These are phyloP conservation scores for Cyaniris semiargus DNA, from an alignment of 2,888 invertebrate species.

Conservation along the genomic window DNA sequence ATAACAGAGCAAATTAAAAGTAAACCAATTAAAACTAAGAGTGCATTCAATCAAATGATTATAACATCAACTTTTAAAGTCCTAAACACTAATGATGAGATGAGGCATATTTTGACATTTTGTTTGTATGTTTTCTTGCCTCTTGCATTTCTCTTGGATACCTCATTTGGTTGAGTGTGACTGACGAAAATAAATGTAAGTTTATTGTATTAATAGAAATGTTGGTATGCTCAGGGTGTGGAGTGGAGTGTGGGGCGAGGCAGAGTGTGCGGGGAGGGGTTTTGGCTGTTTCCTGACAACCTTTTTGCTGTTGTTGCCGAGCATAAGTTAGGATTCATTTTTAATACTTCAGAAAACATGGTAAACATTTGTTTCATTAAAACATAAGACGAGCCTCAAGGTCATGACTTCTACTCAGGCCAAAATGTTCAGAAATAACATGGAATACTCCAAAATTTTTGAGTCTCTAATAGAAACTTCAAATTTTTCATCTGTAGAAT, in stretches of 20 bases:
- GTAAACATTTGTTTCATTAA: slow-evolving; percentile 32
- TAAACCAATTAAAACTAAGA: neutral
- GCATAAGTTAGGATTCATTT: slow-evolving; percentile 78
- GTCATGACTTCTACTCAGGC: slow-evolving; percentile 12
- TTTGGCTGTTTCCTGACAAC: slow-evolving; percentile 77
- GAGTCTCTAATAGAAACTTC: neutral
- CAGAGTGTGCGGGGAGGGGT: slow-evolving; percentile 69
- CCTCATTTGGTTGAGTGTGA: neutral
- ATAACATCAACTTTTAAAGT: neutral
- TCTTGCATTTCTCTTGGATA: too few relatives aligned
- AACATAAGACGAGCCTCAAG: neutral
- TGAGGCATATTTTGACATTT: neutral
- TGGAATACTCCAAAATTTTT: neutral
- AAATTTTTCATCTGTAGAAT: neutral
- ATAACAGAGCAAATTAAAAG: neutral
- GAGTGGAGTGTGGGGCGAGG: slow-evolving; percentile 68
- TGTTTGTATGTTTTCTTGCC: neutral
- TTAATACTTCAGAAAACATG: slow-evolving; percentile 73
- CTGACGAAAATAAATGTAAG: slow-evolving; percentile 40
- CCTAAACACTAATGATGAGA: neutral
- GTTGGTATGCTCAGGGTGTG: slow-evolving; percentile 80
- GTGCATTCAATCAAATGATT: neutral
- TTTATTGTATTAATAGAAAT: slow-evolving; percentile 61
- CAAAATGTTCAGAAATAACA: neutral
- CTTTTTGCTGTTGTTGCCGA: slow-evolving; percentile 78